phyloP scores from a whole-genome alignment of 2,797 vertebrate species.

The Pangasius macronema region DNA sequence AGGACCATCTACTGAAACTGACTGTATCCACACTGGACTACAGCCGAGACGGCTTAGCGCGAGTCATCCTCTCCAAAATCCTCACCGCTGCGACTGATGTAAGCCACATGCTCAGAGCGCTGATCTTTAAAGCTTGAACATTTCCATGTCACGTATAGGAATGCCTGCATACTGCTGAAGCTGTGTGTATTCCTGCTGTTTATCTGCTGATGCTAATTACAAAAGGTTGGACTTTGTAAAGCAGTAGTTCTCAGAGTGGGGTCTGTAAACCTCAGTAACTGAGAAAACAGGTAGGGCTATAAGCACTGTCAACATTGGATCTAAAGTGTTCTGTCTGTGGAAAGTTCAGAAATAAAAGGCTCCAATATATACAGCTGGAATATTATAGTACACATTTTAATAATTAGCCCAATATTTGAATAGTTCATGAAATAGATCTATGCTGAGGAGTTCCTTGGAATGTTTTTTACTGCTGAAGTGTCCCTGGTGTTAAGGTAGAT shows the following conservation, averaged over 20 bases:
- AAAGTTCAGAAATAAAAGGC: no score
- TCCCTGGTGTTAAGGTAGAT: neutral
- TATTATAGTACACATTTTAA: neutral
- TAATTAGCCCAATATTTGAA: neutral
- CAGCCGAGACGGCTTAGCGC: slow-evolving; percentile 93
- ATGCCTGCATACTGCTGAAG: neutral
- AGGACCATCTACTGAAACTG: slow-evolving; percentile 94
- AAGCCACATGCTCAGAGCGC: slow-evolving; percentile 61
- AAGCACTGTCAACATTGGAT: neutral
- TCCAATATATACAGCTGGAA: neutral
- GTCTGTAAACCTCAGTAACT: neutral
- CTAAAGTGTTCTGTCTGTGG: neutral
- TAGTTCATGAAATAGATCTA: neutral
- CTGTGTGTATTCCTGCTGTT: no score
- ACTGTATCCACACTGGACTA: slow-evolving; percentile 97
- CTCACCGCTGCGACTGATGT: slow-evolving; percentile 96
- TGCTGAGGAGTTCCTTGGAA: neutral
- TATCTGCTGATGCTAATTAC: neutral
- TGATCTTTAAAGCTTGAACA: neutral
- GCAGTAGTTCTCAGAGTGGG: neutral
- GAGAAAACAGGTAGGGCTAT: neutral
- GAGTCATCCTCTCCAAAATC: slow-evolving; percentile 98
- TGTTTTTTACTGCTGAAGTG: neutral
- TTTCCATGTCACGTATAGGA: neutral
- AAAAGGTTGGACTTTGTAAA: neutral